Percentiles rank a stretch among this genome's conserved stretches.
Conservation (phyloP, 2,888 invertebrate species). For the Byasa hedistus region DNA sequence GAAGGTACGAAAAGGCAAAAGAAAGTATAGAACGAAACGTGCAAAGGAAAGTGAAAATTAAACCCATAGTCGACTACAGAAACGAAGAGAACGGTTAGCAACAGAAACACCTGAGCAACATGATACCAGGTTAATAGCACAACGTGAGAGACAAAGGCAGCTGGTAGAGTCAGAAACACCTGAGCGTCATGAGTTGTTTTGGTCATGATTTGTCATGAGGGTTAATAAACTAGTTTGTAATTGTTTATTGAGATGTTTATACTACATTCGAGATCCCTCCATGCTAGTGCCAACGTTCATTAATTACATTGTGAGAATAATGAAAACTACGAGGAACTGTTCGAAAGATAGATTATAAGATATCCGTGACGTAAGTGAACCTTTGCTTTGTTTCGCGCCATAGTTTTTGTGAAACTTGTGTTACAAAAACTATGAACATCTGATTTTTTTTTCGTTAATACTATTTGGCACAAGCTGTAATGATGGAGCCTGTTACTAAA, state of each 20-base stretch:
- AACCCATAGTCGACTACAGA: conserved; percentile 22
- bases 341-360: conserved; percentile 32
- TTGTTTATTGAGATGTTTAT: conserved; percentile 36
- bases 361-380: conserved; percentile 39
- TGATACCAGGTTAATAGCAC: conserved; percentile 23
- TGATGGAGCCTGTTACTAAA: too few relatives aligned
- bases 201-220: too few relatives aligned
- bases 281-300: conserved; percentile 70
- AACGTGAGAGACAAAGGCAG: conserved; percentile 23
- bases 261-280: conserved; percentile 62
- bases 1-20: conserved; percentile 30
- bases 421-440: too few relatives aligned
- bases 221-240: conserved; percentile 33
- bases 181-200: conserved; percentile 5
- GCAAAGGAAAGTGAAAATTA: conserved; percentile 19
- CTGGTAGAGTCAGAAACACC: conserved; percentile 16
- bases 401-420: too few relatives aligned
- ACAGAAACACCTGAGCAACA: conserved; percentile 25
- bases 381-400: conserved; percentile 32
- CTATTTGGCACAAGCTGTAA: too few relatives aligned
- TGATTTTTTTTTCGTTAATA: too few relatives aligned
- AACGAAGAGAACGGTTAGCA: conserved; percentile 22
- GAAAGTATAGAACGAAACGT: conserved; percentile 30
- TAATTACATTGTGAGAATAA: conserved; percentile 55
- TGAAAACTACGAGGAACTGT: conserved; percentile 36